These are phyloP conservation scores for Ceramica pisi DNA, from an alignment of 2,888 invertebrate species.

Conservation along the genomic window DNA sequence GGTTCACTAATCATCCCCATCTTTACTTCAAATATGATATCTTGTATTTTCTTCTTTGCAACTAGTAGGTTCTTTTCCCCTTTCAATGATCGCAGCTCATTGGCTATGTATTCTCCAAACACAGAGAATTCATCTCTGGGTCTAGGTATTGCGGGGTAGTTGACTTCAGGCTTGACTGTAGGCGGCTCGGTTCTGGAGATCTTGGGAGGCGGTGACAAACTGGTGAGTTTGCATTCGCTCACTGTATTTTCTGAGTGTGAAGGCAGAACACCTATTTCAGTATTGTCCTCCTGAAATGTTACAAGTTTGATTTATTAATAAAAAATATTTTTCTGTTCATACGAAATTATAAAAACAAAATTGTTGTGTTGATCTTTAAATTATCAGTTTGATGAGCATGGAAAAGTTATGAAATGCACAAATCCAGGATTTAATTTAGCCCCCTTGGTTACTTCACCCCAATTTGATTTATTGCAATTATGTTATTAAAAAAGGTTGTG, in stretches of 20 bases:
- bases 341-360: background rate
- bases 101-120: conserved; percentile 91
- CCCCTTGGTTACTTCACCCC: background rate
- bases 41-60: conserved; percentile 91
- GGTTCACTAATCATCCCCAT: conserved; percentile 89
- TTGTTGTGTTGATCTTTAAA: background rate
- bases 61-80: conserved; percentile 90
- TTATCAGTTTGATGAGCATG: background rate
- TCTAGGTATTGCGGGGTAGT: conserved; percentile 67
- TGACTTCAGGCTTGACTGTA: conserved; percentile 74
- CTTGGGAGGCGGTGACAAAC: conserved; percentile 79
- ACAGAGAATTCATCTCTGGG: conserved; percentile 90
- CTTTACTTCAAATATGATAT: conserved; percentile 91
- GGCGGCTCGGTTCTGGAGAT: conserved; percentile 74
- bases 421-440: background rate
- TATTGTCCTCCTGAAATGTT: conserved; percentile 79
- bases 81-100: conserved; percentile 90
- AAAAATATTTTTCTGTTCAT: background rate
- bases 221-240: conserved; percentile 76
- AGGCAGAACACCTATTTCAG: conserved; percentile 71
- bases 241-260: conserved; percentile 72
- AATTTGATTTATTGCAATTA: background rate
- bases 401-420: background rate
- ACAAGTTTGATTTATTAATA: conserved; percentile 11
- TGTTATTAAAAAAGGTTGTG: no score